Base-by-base conservation (phyloP, 2,113 vertebrate genomes). In the Thamnaconus septentrionalis region DNA sequence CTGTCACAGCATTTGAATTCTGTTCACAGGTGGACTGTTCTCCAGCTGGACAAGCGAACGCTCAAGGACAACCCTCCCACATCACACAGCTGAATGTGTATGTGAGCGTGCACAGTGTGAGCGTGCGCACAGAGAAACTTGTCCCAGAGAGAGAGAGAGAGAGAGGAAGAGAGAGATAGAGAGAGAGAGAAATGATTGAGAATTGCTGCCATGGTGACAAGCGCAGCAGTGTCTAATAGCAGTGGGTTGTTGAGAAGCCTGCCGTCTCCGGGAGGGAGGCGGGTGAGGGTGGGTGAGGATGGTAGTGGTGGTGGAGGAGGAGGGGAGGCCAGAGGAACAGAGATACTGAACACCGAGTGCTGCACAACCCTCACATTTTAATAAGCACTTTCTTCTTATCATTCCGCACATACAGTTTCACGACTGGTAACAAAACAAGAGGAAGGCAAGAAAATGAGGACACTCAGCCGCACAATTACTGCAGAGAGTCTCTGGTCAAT, bases 181-280 rank as follows among this genome's bases (percentile, higher is more conserved):
- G 18, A 46, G 5, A 50, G n/a, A 77, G 76, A 80, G 76, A 84
- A 85, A 88, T 82, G 83, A 91, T 84, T 80, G 82, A 90, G 74
- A 89, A 76, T 85, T 76, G 90, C 88, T 91, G 85, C 90, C 90
- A 93, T 92, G 91, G 91, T 56, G 89, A 92, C 90, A 76, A 76
- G 87, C 83, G 71, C 81, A 80, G 86, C 83, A 89, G 88, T 91
- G 89, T 91, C 89, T 90, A 87, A 91, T 89, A 83, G 89, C 87
- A 89, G 89, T 82, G 70, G 74, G 85, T 85, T 91, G 84, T 75
- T 87, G 85, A 79, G 85, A 75, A 85, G 81, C 75, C 75, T 56
- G 82, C 68, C 64, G 74, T 72, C 74, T 64, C 71, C 8, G 61
- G 59, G 57, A 45, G 58, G 51, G 43, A 40, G 53, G 50, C 0